phyloP scores from a whole-genome alignment of 2,113 vertebrate species.

The Jacana jacana region DNA sequence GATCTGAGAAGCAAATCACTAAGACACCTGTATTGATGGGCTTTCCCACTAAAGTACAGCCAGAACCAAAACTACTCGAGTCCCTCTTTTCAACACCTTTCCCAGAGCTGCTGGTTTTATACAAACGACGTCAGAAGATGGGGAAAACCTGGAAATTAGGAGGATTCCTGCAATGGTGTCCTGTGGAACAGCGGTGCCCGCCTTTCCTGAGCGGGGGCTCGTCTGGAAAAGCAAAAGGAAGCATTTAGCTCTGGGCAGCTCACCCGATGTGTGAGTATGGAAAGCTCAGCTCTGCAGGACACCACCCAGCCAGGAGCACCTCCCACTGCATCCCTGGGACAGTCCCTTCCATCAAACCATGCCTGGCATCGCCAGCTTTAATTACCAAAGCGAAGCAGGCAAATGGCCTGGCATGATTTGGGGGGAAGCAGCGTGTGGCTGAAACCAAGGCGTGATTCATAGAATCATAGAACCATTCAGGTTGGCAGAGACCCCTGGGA shows the following conservation, averaged over 20 bases:
- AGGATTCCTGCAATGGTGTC: background rate
- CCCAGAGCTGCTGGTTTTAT: background rate
- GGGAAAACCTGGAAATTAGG: background rate
- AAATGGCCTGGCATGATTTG: background rate
- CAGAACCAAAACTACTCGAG: background rate
- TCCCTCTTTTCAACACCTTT: background rate
- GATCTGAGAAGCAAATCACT: background rate
- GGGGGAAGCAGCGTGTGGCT: background rate
- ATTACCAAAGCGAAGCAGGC: background rate
- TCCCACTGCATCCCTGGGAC: background rate
- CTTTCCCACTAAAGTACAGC: background rate
- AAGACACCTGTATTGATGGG: background rate
- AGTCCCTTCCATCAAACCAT: background rate
- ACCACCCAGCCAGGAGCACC: background rate
- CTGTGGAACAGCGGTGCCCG: fast-evolving
- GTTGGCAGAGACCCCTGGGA: no score
- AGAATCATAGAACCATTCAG: no score
- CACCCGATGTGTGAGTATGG: background rate
- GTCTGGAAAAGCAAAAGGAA: background rate
- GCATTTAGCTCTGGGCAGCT: background rate
- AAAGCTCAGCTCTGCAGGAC: background rate
- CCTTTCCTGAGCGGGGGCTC: background rate
- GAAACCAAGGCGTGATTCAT: background rate
- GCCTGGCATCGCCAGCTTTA: background rate
- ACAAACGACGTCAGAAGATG: no score